These are phyloP conservation scores for Enteromius unitaeniatus DNA, from an alignment of 2,797 vertebrate species.

Conservation along the genomic window DNA sequence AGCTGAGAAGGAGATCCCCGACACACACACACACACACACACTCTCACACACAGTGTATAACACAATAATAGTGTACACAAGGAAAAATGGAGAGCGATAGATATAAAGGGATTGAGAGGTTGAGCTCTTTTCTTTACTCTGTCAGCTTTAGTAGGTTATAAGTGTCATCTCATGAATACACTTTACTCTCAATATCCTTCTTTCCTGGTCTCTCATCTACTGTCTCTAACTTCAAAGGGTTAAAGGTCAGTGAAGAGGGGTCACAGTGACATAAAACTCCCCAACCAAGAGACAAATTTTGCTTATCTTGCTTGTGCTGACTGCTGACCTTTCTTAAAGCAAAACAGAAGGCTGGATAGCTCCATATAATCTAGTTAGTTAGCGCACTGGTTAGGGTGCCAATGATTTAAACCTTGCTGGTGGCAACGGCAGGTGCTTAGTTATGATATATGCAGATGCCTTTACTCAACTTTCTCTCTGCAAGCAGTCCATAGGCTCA, in stretches of 20 bases:
- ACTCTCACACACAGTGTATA: neutral
- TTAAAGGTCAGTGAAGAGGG: slow-evolving; percentile 8
- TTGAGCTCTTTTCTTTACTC: neutral
- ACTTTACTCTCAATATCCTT: neutral
- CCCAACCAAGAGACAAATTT: slow-evolving; percentile 25
- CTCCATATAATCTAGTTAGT: slow-evolving; percentile 9
- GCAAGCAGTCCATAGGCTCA: slow-evolving; percentile 19
- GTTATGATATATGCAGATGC: slow-evolving; percentile 29
- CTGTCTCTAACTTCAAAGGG: neutral
- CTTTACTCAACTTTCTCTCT: slow-evolving; percentile 29
- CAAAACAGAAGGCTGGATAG: slow-evolving; percentile 61
- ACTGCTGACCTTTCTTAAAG: slow-evolving; percentile 70
- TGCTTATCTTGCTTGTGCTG: neutral
- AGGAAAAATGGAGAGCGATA: neutral
- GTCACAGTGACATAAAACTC: neutral
- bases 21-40: slow-evolving; percentile 23
- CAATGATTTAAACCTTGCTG: slow-evolving; percentile 55
- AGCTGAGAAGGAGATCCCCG: slow-evolving; percentile 64
- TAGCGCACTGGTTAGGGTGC: neutral
- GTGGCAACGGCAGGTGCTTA: slow-evolving; percentile 24
- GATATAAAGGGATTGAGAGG: neutral
- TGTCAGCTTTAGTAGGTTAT: neutral
- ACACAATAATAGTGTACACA: neutral
- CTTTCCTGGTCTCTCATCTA: neutral
- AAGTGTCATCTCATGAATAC: neutral